phyloP scores from a whole-genome alignment of 2,797 vertebrate genomes.

The Hirundo rustica region DNA sequence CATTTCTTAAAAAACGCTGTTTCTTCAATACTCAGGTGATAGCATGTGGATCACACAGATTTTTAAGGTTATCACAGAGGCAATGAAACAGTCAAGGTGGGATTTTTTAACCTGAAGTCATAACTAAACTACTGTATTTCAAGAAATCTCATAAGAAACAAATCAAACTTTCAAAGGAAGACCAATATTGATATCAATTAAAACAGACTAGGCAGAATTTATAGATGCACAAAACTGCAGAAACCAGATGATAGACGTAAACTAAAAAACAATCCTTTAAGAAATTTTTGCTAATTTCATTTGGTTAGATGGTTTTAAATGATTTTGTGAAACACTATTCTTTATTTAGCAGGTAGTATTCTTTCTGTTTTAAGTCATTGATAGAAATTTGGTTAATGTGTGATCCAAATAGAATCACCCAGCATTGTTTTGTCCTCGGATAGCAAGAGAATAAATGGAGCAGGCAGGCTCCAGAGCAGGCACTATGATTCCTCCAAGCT shows the following conservation, averaged over 20 bases:
- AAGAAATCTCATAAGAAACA: slow-evolving; percentile 3
- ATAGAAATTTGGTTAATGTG: not conserved
- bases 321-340: not conserved
- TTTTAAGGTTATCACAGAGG: not conserved
- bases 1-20: not conserved
- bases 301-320: not conserved
- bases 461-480: not conserved
- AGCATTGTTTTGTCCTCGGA: not conserved
- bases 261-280: not conserved
- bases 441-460: not conserved
- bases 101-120: not conserved
- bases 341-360: not conserved
- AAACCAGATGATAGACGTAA: not conserved
- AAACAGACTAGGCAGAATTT: not conserved
- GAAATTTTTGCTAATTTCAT: not conserved
- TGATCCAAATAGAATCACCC: not conserved
- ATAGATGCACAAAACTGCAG: not conserved
- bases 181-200: not conserved
- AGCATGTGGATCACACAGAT: not conserved
- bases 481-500: not conserved
- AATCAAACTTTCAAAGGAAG: slow-evolving; percentile 10
- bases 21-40: not conserved
- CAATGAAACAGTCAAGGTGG: not conserved
- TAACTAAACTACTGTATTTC: not conserved
- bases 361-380: not conserved